A percentile compares a stretch with the other conserved stretches of the same genome.
These are phyloP conservation scores for Enteromius paludinosus DNA, from an alignment of 2,797 vertebrate species.

Conservation along the genomic window DNA sequence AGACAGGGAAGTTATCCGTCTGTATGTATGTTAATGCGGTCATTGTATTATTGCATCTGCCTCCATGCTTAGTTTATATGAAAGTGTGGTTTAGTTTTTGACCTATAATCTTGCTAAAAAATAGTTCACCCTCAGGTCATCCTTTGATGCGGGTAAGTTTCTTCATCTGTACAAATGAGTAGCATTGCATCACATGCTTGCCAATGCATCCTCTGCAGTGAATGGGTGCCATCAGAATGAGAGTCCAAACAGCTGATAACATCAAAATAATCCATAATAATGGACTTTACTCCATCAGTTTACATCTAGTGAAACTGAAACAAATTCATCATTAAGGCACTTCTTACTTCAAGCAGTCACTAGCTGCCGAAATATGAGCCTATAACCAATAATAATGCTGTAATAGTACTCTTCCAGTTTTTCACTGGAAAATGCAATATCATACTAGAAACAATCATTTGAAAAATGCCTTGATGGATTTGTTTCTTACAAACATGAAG, in stretches of 20 bases:
- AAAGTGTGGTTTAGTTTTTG: neutral
- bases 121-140: neutral
- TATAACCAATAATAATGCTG: too few species aligned
- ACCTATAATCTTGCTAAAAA: neutral
- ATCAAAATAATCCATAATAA: neutral
- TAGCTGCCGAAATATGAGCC: neutral
- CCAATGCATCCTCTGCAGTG: neutral
- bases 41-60: neutral
- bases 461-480: neutral
- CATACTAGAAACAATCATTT: neutral
- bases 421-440: neutral
- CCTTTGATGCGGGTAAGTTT: neutral
- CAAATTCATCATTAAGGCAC: neutral
- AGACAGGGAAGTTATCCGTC: slow-evolving; percentile 29
- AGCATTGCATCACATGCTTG: neutral
- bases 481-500: neutral
- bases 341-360: neutral
- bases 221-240: neutral
- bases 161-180: neutral
- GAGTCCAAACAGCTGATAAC: neutral
- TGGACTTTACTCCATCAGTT: neutral
- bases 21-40: neutral
- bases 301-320: neutral
- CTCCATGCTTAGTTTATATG: neutral
- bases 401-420: neutral